Base-by-base conservation (phyloP, 1,140 invertebrate genomes). In the Lysiphlebus fabarum region DNA sequence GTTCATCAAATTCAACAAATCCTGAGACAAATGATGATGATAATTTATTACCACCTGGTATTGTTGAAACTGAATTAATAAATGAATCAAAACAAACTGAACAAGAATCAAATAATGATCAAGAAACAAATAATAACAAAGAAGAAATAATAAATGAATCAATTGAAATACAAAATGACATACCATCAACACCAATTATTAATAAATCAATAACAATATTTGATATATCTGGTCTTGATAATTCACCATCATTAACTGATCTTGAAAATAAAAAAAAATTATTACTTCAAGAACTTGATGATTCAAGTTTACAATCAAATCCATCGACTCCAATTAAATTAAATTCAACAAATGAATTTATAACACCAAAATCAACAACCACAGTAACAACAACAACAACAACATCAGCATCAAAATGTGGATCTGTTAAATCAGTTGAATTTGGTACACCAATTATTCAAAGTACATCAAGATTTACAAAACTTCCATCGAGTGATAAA, bases 391-490 rank as follows among this genome's bases (percentile, higher is more conserved):
- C 53, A 41, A 44, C 55, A 17, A 55, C 53, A 5, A 45, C 12
- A 38, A 53, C 48, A 62, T 26, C 2, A 8, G 34, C 43, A 17
- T 64, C 61, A 4, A 38, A 64, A 12, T 60, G 66, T 4, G 82
- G 81, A 43, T 67, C 64, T 14, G 71, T 85, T 0, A 86, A 84
- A 68, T 81, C 80, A 0, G 83, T 86, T 7, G 79, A 81, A 7
- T 81, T 85, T 48, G 91, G 92, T 5, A 93, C 92, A 1, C 92
- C 92, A 0, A 79, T 93, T 53, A 67, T 90, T 34, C 82, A 87
- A 62, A 83, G 83, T 65, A 81, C 81, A 17, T 90, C 88, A 10
- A 80, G 85, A 0, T 89, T 82, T 66, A 75, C 74, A 36, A 84
- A 80, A 64, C 69, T 95, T 48, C 93, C 93, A 1, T 78, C 82